Base-by-base conservation (phyloP, 2,888 invertebrate genomes). In the Dinocampus coccinellae region DNA sequence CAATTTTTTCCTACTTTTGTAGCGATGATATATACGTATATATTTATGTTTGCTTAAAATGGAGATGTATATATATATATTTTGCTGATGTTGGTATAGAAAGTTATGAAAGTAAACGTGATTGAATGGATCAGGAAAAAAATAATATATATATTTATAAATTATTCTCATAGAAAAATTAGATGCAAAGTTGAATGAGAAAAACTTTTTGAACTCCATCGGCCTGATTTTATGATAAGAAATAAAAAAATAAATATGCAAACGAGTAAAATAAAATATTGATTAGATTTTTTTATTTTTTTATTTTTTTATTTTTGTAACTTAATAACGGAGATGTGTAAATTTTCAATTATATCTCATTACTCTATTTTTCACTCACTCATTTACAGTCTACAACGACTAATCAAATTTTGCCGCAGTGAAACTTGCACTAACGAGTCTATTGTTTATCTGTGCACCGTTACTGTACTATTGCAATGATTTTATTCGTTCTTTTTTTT, bases 371-470 rank as follows among this genome's bases (percentile, higher is more conserved):
- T 36, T 69, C 62, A 62, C 33, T 57, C 34, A 24, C 29, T 55
- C 62, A 13, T n/a, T 24, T 39, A 57, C 20, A 47, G 47, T 63
- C 22, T 39, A 13, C 53, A 34, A 39, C 33, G 42, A 58, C 69
- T 63, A 69, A 69, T 69, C 61, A 63, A 69, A 69, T 69, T 63
- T 55, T 55, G 42, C 55, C 33, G 55, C 26, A 36, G 62, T 22
- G 47, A 24, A 63, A 63, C 63, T 69, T 29, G 36, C 24, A 39
- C 29, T 69, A 63, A 69, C 42, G 34, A 69, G 57, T 57, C 47
- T 63, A 63, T 57, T 63, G 64, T 63, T 20, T 39, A 29, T 62
- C 63, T 63, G 34, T 69, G 47, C 47, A 53, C 55, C 29, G 42
- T 34, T 34, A 60, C 60, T 33, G n/a, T n/a, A 69, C 39, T 11